Conservation (phyloP, 1,140 invertebrate species). For the Nixonia krombeini region DNA sequence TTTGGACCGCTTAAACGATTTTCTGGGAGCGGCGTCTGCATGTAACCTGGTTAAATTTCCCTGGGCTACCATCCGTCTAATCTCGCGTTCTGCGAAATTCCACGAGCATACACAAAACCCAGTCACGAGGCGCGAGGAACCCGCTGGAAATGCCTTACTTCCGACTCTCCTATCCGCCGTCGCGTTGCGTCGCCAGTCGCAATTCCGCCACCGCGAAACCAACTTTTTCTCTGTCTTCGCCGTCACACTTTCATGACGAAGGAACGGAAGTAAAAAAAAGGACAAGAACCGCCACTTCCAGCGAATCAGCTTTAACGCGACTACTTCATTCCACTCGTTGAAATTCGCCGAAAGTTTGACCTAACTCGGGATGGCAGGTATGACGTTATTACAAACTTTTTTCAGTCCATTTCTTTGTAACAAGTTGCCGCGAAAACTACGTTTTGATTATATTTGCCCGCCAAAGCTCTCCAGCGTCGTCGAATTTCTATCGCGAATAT, state of each 20-base stretch:
- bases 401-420: slow-evolving; percentile 6
- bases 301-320: slow-evolving; percentile 7
- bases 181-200: slow-evolving; percentile 24
- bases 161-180: slow-evolving; percentile 1
- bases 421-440: too few relatives aligned
- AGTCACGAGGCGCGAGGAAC: slow-evolving; percentile 13
- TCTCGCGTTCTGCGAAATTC: slow-evolving; percentile 45
- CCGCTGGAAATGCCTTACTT: slow-evolving; percentile 11
- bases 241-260: slow-evolving; percentile 18
- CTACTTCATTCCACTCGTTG: slow-evolving; percentile 19
- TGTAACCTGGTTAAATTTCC: slow-evolving; percentile 51
- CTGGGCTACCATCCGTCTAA: slow-evolving; percentile 50
- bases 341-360: slow-evolving; percentile 16
- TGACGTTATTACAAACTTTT: slow-evolving; percentile 9
- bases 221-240: slow-evolving; percentile 26
- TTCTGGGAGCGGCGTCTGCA: slow-evolving; percentile 46
- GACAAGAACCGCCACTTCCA: slow-evolving; percentile 17
- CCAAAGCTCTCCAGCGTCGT: too few relatives aligned
- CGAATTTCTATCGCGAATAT: too few relatives aligned
- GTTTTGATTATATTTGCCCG: background rate
- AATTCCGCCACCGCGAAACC: slow-evolving; percentile 11
- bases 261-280: slow-evolving; percentile 23
- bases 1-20: slow-evolving; percentile 51
- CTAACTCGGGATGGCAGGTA: slow-evolving; percentile 9
- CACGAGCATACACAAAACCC: slow-evolving; percentile 39